Conservation (phyloP, 2,113 vertebrate genomes). For the Micronisus gabar region DNA sequence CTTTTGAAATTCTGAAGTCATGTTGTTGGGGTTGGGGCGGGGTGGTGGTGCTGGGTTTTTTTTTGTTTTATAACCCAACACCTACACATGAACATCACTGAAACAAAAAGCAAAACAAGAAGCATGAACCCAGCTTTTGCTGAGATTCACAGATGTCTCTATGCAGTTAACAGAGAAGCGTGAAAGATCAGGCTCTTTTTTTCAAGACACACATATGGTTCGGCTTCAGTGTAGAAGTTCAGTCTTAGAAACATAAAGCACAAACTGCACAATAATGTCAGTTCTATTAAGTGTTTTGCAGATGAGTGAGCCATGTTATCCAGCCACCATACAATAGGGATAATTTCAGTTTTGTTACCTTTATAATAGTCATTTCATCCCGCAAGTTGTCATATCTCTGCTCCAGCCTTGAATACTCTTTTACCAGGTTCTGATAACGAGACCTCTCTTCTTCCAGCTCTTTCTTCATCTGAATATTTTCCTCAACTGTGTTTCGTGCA, state of each 20-base stretch:
- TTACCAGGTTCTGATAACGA: conserved; percentile 91
- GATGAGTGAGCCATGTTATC: accelerated
- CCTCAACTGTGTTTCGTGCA: conserved; percentile 58
- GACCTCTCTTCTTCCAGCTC: conserved; percentile 88
- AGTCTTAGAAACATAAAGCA: not conserved
- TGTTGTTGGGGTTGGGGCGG: not conserved
- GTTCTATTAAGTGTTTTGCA: not conserved
- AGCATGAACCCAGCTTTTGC: not conserved
- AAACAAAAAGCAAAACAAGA: not conserved
- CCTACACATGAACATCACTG: not conserved
- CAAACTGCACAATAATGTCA: not conserved
- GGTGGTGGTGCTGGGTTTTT: not conserved
- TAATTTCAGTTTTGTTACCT: conserved; percentile 57
- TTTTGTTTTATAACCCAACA: not conserved
- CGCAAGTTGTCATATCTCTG: conserved; percentile 89
- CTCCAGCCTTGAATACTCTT: conserved; percentile 89
- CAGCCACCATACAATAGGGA: not conserved
- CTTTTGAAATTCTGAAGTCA: not conserved
- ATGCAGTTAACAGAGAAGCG: not conserved
- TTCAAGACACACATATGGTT: not conserved
- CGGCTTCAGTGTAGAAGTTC: not conserved
- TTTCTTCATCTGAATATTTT: conserved; percentile 69
- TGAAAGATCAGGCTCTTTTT: not conserved
- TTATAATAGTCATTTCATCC: conserved; percentile 80
- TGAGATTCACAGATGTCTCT: not conserved